phyloP scores from a whole-genome alignment of 2,888 invertebrate genomes.

The Amphipoea lucens region DNA sequence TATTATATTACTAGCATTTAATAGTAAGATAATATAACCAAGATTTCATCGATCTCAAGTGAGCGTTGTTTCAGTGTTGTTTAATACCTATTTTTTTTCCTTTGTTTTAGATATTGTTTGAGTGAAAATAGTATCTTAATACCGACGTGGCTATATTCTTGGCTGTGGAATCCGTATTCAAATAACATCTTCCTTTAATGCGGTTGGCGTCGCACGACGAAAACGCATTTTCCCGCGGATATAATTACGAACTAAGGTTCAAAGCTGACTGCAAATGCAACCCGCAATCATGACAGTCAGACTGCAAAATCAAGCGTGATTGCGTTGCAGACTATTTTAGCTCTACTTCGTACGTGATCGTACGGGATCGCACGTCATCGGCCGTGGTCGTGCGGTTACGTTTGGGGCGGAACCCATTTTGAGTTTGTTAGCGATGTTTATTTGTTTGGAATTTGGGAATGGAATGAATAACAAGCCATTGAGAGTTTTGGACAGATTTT shows the following conservation, averaged over 20 bases:
- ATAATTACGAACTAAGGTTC: constrained; percentile 24
- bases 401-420: constrained; percentile 24
- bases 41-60: neutral
- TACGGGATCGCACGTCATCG: constrained; percentile 26
- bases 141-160: neutral
- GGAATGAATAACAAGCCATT: neutral
- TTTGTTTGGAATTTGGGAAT: neutral
- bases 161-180: neutral
- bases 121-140: neutral
- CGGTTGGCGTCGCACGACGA: neutral
- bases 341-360: constrained; percentile 17
- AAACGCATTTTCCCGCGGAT: constrained; percentile 8
- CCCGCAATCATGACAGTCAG: constrained; percentile 34
- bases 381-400: constrained; percentile 28
- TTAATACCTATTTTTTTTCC: neutral
- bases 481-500: neutral
- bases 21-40: neutral
- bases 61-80: neutral
- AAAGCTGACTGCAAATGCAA: constrained; percentile 23
- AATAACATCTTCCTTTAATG: neutral
- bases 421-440: constrained; percentile 20
- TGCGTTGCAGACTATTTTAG: constrained; percentile 36
- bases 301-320: constrained; percentile 50
- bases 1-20: neutral
- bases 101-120: neutral